Evolutionary conservation across 2,888 invertebrate species (phyloP).

Genomic region (Ditula angustiorana): DNA sequence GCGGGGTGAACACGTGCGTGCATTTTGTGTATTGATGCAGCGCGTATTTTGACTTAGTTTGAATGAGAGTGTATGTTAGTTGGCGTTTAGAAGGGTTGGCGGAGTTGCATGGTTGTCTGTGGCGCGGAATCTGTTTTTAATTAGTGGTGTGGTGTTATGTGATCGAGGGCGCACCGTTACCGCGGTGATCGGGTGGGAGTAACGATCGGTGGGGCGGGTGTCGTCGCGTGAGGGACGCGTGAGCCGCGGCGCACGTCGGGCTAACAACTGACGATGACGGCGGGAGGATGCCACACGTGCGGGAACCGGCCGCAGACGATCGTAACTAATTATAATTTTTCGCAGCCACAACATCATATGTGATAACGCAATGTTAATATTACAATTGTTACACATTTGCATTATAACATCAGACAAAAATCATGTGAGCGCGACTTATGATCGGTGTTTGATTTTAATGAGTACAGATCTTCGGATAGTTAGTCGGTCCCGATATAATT

Average conservation of each 20-base stretch:
- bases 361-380: constrained; percentile 2
- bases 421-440: too few relatives aligned
- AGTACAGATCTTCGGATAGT: too few relatives aligned
- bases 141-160: constrained; percentile 3
- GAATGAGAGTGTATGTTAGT: constrained; percentile 65
- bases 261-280: constrained; percentile 67
- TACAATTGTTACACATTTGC: neutral
- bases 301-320: constrained; percentile 32
- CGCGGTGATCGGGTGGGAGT: neutral
- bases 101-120: constrained; percentile 70
- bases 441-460: too few relatives aligned
- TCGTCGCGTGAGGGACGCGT: constrained; percentile 43
- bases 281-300: constrained; percentile 61
- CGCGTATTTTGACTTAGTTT: constrained; percentile 50
- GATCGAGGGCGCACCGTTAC: constrained; percentile 6
- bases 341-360: constrained; percentile 18
- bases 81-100: constrained; percentile 62
- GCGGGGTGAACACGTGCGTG: constrained; percentile 80
- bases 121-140: constrained; percentile 20
- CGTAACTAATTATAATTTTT: constrained; percentile 1
- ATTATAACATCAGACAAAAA: neutral
- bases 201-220: constrained; percentile 8
- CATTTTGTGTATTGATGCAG: constrained; percentile 61
- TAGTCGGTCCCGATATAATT: too few relatives aligned
- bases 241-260: constrained; percentile 58